Conservation (phyloP, 2,888 invertebrate species). For the Tetragonula carbonaria region DNA sequence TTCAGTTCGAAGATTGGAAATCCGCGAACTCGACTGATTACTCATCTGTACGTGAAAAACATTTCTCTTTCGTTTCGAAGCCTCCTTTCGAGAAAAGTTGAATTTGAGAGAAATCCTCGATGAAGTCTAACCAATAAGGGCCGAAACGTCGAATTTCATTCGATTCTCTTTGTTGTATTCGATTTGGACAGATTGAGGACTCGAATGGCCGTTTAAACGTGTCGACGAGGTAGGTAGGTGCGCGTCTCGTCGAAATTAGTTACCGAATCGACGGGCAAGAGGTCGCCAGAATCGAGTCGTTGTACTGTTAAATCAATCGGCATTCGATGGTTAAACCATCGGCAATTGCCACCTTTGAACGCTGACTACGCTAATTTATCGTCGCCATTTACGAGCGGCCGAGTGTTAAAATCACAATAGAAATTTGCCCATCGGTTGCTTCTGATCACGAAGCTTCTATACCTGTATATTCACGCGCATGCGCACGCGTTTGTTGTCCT, state of each 20-base stretch:
- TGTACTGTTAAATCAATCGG: constrained; percentile 55
- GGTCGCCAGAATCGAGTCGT: constrained; percentile 20
- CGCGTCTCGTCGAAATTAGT: constrained; percentile 45
- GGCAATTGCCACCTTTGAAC: constrained; percentile 33
- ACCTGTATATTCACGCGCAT: neutral
- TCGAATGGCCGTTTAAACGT: neutral
- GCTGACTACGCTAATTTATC: constrained; percentile 26
- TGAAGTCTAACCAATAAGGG: neutral
- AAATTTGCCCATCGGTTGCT: constrained; percentile 10
- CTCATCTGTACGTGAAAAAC: no score
- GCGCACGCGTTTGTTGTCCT: constrained; percentile 2
- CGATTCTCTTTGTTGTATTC: neutral
- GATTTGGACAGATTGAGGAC: no score
- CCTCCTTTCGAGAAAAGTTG: no score
- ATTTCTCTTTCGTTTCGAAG: no score
- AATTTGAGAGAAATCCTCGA: no score
- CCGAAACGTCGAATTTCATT: neutral
- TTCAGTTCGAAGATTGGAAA: no score
- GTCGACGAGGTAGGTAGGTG: neutral
- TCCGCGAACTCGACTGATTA: no score
- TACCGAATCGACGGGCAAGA: constrained; percentile 34
- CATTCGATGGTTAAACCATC: constrained; percentile 11
- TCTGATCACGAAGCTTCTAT: no score
- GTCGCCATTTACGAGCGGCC: constrained; percentile 15
- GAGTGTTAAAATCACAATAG: constrained; percentile 38